A percentile compares a stretch with the other conserved stretches of the same genome.
Evolutionary conservation across 1,140 invertebrate genomes (phyloP).

Genomic region (Ips typographus): DNA sequence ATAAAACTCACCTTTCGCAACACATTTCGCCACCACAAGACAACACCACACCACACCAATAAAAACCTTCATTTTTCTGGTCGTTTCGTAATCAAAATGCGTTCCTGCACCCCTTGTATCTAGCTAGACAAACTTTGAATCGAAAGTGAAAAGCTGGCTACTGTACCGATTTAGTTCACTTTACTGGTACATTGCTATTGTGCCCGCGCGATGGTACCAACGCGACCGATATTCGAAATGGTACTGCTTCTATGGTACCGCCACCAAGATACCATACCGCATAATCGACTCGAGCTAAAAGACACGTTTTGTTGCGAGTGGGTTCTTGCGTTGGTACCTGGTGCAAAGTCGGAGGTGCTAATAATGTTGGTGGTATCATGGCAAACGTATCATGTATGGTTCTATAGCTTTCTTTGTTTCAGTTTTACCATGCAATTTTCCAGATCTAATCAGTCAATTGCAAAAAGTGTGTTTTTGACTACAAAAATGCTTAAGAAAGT

Average conservation of each 20-base stretch:
- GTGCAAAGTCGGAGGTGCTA: neutral
- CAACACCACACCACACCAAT: constrained; percentile 26
- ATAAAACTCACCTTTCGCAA: constrained; percentile 21
- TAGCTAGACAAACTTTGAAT: neutral
- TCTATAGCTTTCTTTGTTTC: too few relatives aligned
- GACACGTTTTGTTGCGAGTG: constrained; percentile 11
- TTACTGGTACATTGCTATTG: constrained; percentile 19
- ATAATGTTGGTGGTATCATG: constrained; percentile 1
- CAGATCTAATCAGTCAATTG: too few relatives aligned
- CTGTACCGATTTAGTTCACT: constrained; percentile 27
- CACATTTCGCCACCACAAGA: constrained; percentile 21
- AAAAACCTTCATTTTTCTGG: constrained; percentile 23
- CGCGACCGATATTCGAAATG: constrained; percentile 16
- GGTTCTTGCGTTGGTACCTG: constrained; percentile 23
- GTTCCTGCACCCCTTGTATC: neutral
- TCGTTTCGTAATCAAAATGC: neutral
- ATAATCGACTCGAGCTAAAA: neutral
- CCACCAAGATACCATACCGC: neutral
- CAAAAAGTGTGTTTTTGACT: too few relatives aligned
- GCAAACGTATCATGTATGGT: neutral
- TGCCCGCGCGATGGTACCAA: constrained; percentile 10
- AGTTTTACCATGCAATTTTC: too few relatives aligned
- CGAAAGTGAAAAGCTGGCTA: constrained; percentile 28
- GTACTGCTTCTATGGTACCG: constrained; percentile 10
- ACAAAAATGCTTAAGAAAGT: too few relatives aligned